These are phyloP conservation scores for Oscheius myriophilus DNA, from an alignment of 2,888 invertebrate genomes.

Conservation along the genomic window DNA sequence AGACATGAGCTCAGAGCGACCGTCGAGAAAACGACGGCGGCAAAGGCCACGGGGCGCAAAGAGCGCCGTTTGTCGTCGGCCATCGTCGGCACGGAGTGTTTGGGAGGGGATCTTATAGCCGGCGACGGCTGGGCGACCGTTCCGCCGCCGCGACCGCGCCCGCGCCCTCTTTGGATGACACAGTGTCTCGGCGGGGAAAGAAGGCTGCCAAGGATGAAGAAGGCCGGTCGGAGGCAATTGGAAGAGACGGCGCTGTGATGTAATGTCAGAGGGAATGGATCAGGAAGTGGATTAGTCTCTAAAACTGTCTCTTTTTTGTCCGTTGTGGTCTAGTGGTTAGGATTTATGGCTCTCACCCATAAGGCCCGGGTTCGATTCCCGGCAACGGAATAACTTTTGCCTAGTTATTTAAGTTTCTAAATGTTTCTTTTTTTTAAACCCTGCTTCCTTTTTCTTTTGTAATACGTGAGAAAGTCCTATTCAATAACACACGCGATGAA, in stretches of 20 bases:
- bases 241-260: too few relatives aligned
- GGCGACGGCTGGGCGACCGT: constrained; percentile 4
- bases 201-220: constrained; percentile 9
- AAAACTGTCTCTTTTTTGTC: constrained; percentile 21
- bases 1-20: constrained; percentile 64
- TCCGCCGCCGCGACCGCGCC: constrained; percentile 22
- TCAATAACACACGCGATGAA: too few relatives aligned
- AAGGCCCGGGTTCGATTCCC: constrained; percentile 59
- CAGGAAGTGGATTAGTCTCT: too few relatives aligned
- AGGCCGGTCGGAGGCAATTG: neutral
- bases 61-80: constrained; percentile 45
- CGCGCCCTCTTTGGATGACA: neutral
- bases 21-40: constrained; percentile 69
- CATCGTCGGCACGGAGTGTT: neutral
- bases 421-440: too few relatives aligned
- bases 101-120: constrained; percentile 16
- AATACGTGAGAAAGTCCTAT: too few relatives aligned
- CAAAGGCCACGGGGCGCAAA: constrained; percentile 67
- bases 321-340: constrained; percentile 58
- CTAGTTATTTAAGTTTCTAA: too few relatives aligned
- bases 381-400: constrained; percentile 49
- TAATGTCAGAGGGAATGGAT: too few relatives aligned
- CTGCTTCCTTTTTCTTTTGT: too few relatives aligned
- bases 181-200: constrained; percentile 14
- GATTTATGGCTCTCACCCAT: constrained; percentile 59